A percentile compares a stretch with the other conserved stretches of the same genome.
Evolutionary conservation across 2,797 vertebrate species (phyloP).

Genomic region (Poeciliopsis turneri): DNA sequence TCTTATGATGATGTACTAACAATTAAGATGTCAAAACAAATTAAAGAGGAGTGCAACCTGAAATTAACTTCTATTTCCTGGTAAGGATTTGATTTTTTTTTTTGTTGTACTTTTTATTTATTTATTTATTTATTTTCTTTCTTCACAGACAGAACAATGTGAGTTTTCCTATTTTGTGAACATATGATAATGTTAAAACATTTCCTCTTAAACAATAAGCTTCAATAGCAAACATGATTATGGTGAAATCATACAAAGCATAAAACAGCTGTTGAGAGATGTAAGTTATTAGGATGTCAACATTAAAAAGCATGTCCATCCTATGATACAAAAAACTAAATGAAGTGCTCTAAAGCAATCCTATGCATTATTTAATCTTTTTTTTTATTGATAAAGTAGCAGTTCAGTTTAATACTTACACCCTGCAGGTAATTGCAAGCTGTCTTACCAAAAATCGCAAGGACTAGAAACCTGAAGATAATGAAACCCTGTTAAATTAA

Average conservation of each 20-base stretch:
- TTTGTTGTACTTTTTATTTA: no score
- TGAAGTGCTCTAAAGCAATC: not conserved
- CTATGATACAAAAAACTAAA: not conserved
- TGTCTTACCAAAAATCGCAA: slow-evolving; percentile 23
- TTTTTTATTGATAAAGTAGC: not conserved
- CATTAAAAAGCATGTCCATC: not conserved
- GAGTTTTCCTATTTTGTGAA: no score
- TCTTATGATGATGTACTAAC: not conserved
- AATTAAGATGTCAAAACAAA: not conserved
- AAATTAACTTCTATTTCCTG: not conserved
- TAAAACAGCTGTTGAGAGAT: no score
- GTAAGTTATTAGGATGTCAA: not conserved
- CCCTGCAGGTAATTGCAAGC: not conserved
- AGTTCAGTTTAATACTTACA: not conserved
- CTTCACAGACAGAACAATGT: no score
- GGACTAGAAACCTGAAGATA: slow-evolving; percentile 31
- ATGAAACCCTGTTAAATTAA: slow-evolving; percentile 54
- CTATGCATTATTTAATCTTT: not conserved
- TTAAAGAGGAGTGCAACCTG: not conserved
- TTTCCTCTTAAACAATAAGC: no score
- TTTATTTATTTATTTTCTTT: not conserved
- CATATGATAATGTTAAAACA: no score
- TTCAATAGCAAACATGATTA: no score
- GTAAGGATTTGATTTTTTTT: not conserved
- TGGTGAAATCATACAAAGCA: no score